Conservation (phyloP, 1,140 invertebrate genomes). For the Stegodyphus dumicola region DNA sequence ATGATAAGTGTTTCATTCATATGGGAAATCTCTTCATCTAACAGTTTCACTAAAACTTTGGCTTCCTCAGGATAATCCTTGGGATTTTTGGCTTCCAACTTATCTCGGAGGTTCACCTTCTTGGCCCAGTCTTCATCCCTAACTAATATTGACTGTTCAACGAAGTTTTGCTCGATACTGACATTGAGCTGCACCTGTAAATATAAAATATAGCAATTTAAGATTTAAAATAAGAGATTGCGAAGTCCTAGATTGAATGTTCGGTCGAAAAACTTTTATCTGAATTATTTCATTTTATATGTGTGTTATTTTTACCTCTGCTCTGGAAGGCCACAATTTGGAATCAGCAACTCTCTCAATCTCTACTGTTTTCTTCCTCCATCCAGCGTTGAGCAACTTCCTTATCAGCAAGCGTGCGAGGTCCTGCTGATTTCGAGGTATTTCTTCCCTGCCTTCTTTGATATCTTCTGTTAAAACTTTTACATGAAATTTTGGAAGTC, state of each 20-base stretch:
- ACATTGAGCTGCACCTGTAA: too few relatives aligned
- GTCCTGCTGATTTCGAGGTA: neutral
- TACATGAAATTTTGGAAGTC: neutral
- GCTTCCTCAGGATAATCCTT: neutral
- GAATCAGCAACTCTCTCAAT: neutral
- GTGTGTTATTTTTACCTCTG: too few relatives aligned
- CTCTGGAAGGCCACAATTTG: too few relatives aligned
- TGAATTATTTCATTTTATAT: too few relatives aligned
- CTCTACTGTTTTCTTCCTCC: slow-evolving; percentile 23
- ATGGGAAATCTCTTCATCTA: neutral
- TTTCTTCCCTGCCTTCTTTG: neutral
- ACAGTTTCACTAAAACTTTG: neutral
- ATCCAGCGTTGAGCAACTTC: slow-evolving; percentile 28
- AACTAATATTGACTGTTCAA: too few relatives aligned
- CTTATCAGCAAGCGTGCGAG: neutral
- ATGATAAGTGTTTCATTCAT: neutral
- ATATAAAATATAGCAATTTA: too few relatives aligned
- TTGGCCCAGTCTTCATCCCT: neutral
- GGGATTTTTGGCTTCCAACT: too few relatives aligned
- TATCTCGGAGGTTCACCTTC: neutral
- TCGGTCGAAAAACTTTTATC: too few relatives aligned
- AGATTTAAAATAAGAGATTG: too few relatives aligned
- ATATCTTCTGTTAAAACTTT: slow-evolving; percentile 19
- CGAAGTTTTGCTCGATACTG: too few relatives aligned
- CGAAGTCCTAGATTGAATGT: too few relatives aligned